Evolutionary conservation across 2,888 invertebrate species (phyloP).

Genomic region (Tenodera sinensis): DNA sequence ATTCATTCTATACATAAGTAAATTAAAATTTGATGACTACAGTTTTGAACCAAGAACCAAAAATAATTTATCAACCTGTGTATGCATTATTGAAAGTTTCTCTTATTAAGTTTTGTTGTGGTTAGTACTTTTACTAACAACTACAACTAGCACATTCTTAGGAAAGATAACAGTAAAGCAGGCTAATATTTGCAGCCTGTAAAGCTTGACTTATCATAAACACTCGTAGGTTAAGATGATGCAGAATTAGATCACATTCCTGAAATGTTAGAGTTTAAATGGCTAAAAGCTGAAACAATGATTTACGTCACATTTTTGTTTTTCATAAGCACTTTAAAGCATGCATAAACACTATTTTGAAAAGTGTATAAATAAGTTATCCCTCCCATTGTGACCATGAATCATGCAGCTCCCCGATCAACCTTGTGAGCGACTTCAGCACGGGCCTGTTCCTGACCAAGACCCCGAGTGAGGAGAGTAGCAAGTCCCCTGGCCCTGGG

Average conservation of each 20-base stretch:
- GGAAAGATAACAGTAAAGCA: too few species aligned
- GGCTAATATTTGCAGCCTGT: not conserved
- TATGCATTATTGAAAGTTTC: too few species aligned
- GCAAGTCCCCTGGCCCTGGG: slow-evolving; percentile 28
- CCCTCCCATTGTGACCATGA: not conserved
- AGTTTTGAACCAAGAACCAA: too few species aligned
- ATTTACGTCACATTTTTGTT: not conserved
- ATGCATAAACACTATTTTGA: not conserved
- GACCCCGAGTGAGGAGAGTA: slow-evolving; percentile 84
- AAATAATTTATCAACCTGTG: too few species aligned
- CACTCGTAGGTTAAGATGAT: not conserved
- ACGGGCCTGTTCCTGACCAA: slow-evolving; percentile 89
- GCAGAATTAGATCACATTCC: not conserved
- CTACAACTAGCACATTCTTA: too few species aligned
- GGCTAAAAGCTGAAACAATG: not conserved
- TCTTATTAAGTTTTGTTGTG: too few species aligned
- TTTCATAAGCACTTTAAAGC: not conserved
- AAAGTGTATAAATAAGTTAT: not conserved
- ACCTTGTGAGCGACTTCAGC: slow-evolving; percentile 88
- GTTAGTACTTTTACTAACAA: too few species aligned
- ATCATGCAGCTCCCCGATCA: slow-evolving; percentile 76
- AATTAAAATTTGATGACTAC: too few species aligned
- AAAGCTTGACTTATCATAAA: not conserved
- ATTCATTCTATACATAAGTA: too few species aligned
- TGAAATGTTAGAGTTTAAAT: not conserved